Conservation (phyloP, 2,888 invertebrate species). For the Tupiocoris notatus region DNA sequence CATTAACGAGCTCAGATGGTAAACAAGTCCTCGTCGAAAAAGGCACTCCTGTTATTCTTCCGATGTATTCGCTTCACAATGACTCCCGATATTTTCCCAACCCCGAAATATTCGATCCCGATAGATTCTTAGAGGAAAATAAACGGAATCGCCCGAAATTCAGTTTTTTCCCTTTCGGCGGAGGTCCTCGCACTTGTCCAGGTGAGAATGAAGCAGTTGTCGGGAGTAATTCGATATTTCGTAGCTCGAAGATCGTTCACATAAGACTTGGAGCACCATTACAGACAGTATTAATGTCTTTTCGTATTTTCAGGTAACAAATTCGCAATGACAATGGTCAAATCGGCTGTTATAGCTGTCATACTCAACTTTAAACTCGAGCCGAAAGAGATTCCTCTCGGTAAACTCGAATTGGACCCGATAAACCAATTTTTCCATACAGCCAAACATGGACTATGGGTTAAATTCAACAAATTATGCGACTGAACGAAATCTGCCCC, state of each 20-base stretch:
- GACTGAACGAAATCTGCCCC: too few relatives aligned
- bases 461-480: conserved; percentile 9
- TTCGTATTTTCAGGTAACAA: conserved; percentile 35
- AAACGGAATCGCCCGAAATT: conserved; percentile 26
- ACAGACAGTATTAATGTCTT: too few relatives aligned
- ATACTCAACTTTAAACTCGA: conserved; percentile 34
- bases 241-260: too few relatives aligned
- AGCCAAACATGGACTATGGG: conserved; percentile 31
- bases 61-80: conserved; percentile 41
- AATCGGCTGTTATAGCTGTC: conserved; percentile 37
- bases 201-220: conserved; percentile 35
- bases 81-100: conserved; percentile 43
- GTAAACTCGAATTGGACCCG: conserved; percentile 24
- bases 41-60: conserved; percentile 36
- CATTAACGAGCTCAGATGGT: neutral
- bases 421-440: conserved; percentile 31
- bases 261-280: too few relatives aligned
- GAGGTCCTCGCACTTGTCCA: conserved; percentile 42
- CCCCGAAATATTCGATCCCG: conserved; percentile 42
- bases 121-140: conserved; percentile 35
- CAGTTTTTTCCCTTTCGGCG: conserved; percentile 42
- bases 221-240: too few relatives aligned
- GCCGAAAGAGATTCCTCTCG: conserved; percentile 32
- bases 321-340: conserved; percentile 43
- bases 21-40: conserved; percentile 22